phyloP scores from a whole-genome alignment of 2,888 invertebrate genomes.

The Steinernema hermaphroditum region DNA sequence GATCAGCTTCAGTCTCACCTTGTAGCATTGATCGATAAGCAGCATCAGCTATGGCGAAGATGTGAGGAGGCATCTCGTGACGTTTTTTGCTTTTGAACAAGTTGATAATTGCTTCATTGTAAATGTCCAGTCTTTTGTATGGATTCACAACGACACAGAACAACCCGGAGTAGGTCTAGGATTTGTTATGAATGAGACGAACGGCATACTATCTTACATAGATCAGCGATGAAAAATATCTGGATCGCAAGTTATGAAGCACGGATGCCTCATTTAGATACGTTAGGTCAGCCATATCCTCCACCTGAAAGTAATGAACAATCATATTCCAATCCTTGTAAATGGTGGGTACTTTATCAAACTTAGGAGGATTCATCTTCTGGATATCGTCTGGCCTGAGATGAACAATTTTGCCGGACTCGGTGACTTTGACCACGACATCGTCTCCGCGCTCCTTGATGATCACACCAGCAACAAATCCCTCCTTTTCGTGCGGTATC shows the following conservation, averaged over 20 bases:
- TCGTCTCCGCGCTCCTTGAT: conserved; percentile 83
- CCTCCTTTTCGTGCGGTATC: conserved; percentile 87
- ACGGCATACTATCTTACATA: conserved; percentile 79
- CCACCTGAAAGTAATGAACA: too few relatives aligned
- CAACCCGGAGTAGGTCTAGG: conserved; percentile 96
- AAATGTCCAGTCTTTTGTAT: conserved; percentile 77
- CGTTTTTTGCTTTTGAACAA: conserved; percentile 93
- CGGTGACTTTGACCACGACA: conserved; percentile 85
- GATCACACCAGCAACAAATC: conserved; percentile 91
- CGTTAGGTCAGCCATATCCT: conserved; percentile 99
- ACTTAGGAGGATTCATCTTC: conserved; percentile 99
- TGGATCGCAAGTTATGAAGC: conserved; percentile 97
- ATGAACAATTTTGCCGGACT: conserved; percentile 88
- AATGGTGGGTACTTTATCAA: conserved; percentile 77
- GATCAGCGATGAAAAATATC: conserved; percentile 98
- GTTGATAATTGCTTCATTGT: conserved; percentile 99
- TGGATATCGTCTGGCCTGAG: conserved; percentile 97
- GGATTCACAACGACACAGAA: conserved; percentile 99
- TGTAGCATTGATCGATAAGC: conserved; percentile 99
- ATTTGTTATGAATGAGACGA: too few relatives aligned
- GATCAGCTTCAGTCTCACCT: conserved; percentile 75
- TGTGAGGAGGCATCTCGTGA: conserved; percentile 98
- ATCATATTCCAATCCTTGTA: background rate
- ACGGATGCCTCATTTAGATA: conserved; percentile 99
- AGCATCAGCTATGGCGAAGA: conserved; percentile 98